Evolutionary conservation across 2,888 invertebrate genomes (phyloP).

Genomic region (Apotomis capreana): DNA sequence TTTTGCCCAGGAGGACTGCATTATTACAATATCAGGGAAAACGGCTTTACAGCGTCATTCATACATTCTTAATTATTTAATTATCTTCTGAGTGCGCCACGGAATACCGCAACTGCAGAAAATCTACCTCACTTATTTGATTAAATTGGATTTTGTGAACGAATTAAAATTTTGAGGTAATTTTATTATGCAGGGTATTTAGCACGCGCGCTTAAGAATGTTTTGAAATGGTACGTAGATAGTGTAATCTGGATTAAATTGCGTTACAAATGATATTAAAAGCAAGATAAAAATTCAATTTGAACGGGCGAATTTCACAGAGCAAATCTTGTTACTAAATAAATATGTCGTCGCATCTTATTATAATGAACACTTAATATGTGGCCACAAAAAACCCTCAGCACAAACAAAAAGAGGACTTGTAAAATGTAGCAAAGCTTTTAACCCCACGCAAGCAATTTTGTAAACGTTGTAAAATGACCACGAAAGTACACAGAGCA

Average conservation of each 20-base stretch:
- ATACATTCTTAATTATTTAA: slow-evolving; percentile 83
- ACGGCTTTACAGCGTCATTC: slow-evolving; percentile 79
- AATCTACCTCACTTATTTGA: slow-evolving; percentile 66
- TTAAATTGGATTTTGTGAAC: slow-evolving; percentile 72
- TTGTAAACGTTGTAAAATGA: slow-evolving; percentile 77
- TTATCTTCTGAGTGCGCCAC: slow-evolving; percentile 75
- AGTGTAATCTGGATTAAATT: not conserved
- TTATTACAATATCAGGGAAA: slow-evolving; percentile 80
- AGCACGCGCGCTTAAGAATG: not conserved
- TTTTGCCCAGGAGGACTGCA: slow-evolving; percentile 79
- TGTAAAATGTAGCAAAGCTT: slow-evolving; percentile 56
- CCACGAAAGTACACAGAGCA: slow-evolving; percentile 79
- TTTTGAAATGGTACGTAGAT: not conserved
- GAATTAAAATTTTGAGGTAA: slow-evolving; percentile 42
- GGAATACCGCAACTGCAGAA: slow-evolving; percentile 69
- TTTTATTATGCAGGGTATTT: slow-evolving; percentile 17
- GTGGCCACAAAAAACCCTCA: slow-evolving; percentile 37
- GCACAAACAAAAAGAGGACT: slow-evolving; percentile 46
- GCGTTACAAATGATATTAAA: not conserved
- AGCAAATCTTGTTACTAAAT: not conserved
- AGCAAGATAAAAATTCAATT: not conserved
- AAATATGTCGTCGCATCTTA: slow-evolving; percentile 25
- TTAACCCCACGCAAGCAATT: slow-evolving; percentile 71
- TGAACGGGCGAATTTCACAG: not conserved
- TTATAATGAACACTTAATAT: slow-evolving; percentile 33